Base-by-base conservation (phyloP, 1,140 invertebrate genomes). In the Leptinotarsa lineolata region DNA sequence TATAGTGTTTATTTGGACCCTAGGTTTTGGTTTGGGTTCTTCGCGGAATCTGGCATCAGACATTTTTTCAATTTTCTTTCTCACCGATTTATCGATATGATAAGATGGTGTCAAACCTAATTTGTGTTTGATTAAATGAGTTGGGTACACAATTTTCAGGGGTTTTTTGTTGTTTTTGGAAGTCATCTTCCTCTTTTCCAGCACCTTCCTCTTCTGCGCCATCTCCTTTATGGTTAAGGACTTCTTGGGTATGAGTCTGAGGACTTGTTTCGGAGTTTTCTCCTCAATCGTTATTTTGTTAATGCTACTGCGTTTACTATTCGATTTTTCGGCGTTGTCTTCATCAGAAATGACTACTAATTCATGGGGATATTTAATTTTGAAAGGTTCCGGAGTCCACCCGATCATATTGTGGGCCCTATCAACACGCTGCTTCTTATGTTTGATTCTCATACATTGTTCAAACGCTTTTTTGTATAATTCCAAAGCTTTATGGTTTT, bases 101-200 rank as follows among this genome's bases (percentile, higher is more conserved):
- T 20, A 63, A 30, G 61, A 20, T 5, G 20, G 15, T 30, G 20
- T 16, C 61, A 63, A 65, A 2, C 74, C 5, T 20, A 39, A 48
- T 21, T 74, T 72, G 46, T 77, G 73, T 21, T 74, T 74, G 5
- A 67, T 39, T 8, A 61, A 72, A 54, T 77, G 76, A n/a, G 76
- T 74, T 6, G 76, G 76, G 46, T 77, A 77, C 0, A n/a, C 63
- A 58, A 48, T 68, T 44, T n/a, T 16, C n/a, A 64, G 13, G 5
- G 30, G 16, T n/a, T 22, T 61, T 15, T 54, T 48, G 44, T 64
- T 59, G 30, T 30, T 30, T 11, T 76, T 45, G 39, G 61, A 24
- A 8, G 58, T 22, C 2, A 67, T 21, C 61, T 75, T 75, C 44
- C 68, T 75, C 24, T 68, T 15, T n/a, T 44, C 45, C 2, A 68